Evolutionary conservation across 2,113 vertebrate genomes (phyloP).

Genomic region (Sakesphorus luctuosus): DNA sequence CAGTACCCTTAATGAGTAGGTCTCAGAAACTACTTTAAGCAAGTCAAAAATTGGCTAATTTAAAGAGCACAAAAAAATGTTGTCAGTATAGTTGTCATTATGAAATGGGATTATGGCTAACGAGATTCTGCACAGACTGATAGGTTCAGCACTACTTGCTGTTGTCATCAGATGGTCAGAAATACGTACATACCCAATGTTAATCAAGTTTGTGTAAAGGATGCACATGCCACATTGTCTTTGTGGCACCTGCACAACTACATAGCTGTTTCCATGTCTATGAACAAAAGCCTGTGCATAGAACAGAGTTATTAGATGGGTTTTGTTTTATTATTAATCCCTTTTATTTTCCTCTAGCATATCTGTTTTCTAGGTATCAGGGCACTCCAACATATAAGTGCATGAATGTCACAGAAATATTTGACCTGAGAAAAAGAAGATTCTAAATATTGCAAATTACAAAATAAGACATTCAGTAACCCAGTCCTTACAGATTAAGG

Average conservation of each 20-base stretch:
- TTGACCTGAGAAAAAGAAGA: neutral
- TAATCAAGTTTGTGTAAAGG: neutral
- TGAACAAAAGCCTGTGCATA: neutral
- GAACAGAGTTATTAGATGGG: neutral
- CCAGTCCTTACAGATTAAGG: neutral
- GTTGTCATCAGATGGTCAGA: neutral
- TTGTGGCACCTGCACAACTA: neutral
- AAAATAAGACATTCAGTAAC: neutral
- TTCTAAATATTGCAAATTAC: neutral
- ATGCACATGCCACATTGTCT: neutral
- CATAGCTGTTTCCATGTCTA: fast-evolving
- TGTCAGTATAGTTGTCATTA: neutral
- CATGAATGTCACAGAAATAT: neutral
- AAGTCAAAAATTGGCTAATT: neutral
- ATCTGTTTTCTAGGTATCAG: neutral
- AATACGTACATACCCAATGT: neutral
- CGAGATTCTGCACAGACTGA: fast-evolving
- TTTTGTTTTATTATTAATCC: neutral
- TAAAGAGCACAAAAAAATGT: neutral
- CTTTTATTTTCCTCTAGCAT: neutral
- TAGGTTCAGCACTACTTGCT: neutral
- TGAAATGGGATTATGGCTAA: neutral
- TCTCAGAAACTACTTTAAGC: neutral
- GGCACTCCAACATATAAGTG: neutral
- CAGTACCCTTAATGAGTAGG: neutral